phyloP scores from a whole-genome alignment of 1,140 invertebrate genomes.

The Leptonema lineaticorne region DNA sequence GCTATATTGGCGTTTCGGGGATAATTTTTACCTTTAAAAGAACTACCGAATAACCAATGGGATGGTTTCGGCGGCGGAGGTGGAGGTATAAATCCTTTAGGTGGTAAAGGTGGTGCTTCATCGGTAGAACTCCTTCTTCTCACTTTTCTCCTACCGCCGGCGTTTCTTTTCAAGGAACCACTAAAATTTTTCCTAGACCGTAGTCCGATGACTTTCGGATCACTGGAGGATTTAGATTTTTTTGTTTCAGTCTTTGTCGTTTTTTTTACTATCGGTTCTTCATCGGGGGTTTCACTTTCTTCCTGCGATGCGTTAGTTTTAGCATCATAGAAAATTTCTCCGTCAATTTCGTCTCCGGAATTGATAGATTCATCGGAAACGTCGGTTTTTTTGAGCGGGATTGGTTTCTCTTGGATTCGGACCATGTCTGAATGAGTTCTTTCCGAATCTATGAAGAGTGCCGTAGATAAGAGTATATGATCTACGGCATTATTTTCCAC shows the following conservation, averaged over 20 bases:
- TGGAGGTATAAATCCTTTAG: constrained; percentile 26
- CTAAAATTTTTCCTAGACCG: constrained; percentile 25
- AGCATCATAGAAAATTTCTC: constrained; percentile 36
- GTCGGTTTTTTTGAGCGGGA: constrained; percentile 15
- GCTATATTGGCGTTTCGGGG: neutral
- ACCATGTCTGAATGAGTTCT: constrained; percentile 45
- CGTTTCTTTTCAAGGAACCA: constrained; percentile 33
- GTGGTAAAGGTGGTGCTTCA: constrained; percentile 46
- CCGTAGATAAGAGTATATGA: constrained; percentile 47
- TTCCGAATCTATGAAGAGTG: constrained; percentile 51
- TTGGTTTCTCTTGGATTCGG: neutral
- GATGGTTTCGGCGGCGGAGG: constrained; percentile 47
- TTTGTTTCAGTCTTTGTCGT: neutral
- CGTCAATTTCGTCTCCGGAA: constrained; percentile 29
- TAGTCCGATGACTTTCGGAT: neutral
- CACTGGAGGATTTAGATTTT: neutral
- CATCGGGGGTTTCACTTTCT: constrained; percentile 5
- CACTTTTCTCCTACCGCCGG: constrained; percentile 27
- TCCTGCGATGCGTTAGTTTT: constrained; percentile 12
- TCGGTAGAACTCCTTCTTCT: constrained; percentile 40
- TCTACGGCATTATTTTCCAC: constrained; percentile 38
- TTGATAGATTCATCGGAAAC: constrained; percentile 45
- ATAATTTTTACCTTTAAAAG: constrained; percentile 44
- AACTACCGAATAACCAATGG: constrained; percentile 53
- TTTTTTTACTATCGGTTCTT: neutral